Evolutionary conservation across 2,113 vertebrate genomes (phyloP).

Genomic region (Myiozetetes cayanensis): DNA sequence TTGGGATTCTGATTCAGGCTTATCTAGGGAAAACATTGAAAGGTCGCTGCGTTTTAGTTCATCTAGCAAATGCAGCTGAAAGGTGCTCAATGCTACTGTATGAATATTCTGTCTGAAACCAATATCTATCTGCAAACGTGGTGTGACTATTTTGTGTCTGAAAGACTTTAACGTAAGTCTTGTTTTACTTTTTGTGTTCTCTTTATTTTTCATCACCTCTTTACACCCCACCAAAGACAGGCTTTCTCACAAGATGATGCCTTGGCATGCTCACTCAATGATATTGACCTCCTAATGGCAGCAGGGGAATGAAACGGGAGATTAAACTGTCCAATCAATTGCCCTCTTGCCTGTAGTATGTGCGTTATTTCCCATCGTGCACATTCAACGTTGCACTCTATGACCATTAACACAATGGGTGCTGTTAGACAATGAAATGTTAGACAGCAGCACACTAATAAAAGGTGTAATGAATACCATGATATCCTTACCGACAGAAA

Average conservation of each 20-base stretch:
- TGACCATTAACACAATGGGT: neutral
- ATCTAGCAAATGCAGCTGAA: neutral
- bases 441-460: slow-evolving; percentile 12
- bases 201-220: neutral
- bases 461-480: slow-evolving; percentile 8
- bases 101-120: neutral
- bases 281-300: neutral
- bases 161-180: neutral
- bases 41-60: neutral
- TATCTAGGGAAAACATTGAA: neutral
- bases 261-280: neutral
- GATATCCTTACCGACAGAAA: neutral
- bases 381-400: neutral
- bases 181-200: neutral
- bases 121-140: neutral
- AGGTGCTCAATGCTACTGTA: fast-evolving
- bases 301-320: neutral
- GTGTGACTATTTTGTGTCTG: neutral
- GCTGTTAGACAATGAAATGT: slow-evolving; percentile 11
- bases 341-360: slow-evolving; percentile 3
- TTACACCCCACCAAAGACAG: neutral
- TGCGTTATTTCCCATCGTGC: neutral
- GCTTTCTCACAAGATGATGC: neutral
- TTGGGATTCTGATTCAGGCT: slow-evolving; percentile 23
- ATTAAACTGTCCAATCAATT: slow-evolving; percentile 7